A percentile compares a stretch with the other conserved stretches of the same genome.
phyloP scores from a whole-genome alignment of 2,888 invertebrate genomes.

The Ypsolopha sequella region DNA sequence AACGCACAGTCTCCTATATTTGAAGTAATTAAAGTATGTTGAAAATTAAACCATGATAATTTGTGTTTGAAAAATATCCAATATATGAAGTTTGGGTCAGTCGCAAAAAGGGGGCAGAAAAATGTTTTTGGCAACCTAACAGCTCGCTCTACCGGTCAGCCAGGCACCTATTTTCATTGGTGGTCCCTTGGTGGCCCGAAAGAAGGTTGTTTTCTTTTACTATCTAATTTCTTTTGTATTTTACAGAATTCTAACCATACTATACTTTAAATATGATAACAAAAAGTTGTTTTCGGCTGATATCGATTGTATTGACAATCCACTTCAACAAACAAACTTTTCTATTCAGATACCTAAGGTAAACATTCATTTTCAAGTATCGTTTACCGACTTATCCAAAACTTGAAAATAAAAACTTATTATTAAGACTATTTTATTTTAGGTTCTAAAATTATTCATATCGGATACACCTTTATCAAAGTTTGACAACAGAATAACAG shows the following conservation, averaged over 20 bases:
- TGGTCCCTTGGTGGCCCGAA: too few relatives aligned
- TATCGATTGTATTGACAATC: constrained; percentile 57
- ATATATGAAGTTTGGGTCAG: too few relatives aligned
- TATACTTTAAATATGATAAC: constrained; percentile 49
- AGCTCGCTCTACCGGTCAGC: too few relatives aligned
- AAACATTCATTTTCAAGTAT: constrained; percentile 9
- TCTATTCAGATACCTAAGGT: constrained; percentile 53
- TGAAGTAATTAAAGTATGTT: too few relatives aligned
- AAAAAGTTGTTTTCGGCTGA: constrained; percentile 49
- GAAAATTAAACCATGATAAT: too few relatives aligned
- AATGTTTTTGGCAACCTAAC: too few relatives aligned
- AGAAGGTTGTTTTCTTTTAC: not conserved
- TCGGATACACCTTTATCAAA: constrained; percentile 31
- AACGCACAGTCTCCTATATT: too few relatives aligned
- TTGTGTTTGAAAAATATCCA: too few relatives aligned
- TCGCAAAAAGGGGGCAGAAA: too few relatives aligned
- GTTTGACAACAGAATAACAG: constrained; percentile 77
- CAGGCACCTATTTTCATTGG: too few relatives aligned
- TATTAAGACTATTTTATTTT: constrained; percentile 4
- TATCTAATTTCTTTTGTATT: constrained; percentile 1
- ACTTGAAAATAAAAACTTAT: not conserved
- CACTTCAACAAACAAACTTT: constrained; percentile 52
- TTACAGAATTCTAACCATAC: constrained; percentile 45
- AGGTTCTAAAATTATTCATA: constrained; percentile 51
- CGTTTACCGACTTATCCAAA: not conserved